phyloP scores from a whole-genome alignment of 2,888 invertebrate genomes.

The Rhagophthalmus giganteus region DNA sequence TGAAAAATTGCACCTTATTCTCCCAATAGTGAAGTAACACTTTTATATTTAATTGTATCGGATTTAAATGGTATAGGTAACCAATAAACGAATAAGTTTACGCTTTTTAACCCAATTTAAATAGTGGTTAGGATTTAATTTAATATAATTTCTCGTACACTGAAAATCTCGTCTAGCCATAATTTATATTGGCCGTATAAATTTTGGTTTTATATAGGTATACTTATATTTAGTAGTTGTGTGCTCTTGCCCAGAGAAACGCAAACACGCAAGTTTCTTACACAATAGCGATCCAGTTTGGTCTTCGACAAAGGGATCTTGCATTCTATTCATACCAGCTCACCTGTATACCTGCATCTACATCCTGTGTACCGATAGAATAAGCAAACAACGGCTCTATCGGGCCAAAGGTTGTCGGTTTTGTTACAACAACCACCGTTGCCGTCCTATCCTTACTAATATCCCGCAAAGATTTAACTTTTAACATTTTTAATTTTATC shows the following conservation, averaged over 20 bases:
- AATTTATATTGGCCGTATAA: no score
- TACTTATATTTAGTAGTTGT: constrained; percentile 6
- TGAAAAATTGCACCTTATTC: no score
- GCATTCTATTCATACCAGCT: constrained; percentile 54
- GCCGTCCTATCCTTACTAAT: constrained; percentile 2
- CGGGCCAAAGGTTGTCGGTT: constrained; percentile 26
- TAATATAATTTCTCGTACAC: no score
- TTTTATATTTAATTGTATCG: not conserved
- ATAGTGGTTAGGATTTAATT: not conserved
- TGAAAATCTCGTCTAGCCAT: no score
- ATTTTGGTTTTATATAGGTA: constrained; percentile 1
- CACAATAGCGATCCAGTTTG: constrained; percentile 43
- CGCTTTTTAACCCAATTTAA: not conserved
- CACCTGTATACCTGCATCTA: constrained; percentile 55
- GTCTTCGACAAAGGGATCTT: constrained; percentile 52
- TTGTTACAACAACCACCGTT: constrained; percentile 3
- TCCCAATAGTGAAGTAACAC: no score
- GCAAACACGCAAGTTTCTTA: constrained; percentile 28
- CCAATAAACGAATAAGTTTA: not conserved
- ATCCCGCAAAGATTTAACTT: constrained; percentile 3
- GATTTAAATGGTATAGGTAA: not conserved
- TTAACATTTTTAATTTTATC: not conserved
- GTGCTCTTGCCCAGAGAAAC: constrained; percentile 17
- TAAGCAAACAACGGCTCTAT: constrained; percentile 32
- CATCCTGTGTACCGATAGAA: constrained; percentile 50